Evolutionary conservation across 2,888 invertebrate species (phyloP).

Genomic region (Ametastegia equiseti): DNA sequence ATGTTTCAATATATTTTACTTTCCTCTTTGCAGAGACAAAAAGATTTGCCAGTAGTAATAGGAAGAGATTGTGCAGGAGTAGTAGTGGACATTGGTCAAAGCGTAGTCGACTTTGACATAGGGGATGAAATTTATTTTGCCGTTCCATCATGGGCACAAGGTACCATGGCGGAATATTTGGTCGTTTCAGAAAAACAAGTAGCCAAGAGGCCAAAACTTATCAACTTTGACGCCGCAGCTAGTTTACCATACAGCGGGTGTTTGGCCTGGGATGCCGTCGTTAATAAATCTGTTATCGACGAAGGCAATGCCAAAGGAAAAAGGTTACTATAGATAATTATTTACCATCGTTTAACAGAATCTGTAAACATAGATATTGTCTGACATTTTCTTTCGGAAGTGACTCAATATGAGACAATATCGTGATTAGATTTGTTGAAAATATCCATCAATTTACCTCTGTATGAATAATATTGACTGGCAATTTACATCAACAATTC

Average conservation of each 20-base stretch:
- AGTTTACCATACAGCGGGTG: constrained; percentile 81
- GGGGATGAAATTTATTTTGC: constrained; percentile 82
- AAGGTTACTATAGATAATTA: constrained; percentile 72
- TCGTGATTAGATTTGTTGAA: too few relatives aligned
- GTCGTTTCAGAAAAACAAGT: constrained; percentile 78
- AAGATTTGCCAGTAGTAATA: constrained; percentile 78
- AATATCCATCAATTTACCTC: too few relatives aligned
- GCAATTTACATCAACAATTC: too few relatives aligned
- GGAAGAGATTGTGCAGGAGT: constrained; percentile 82
- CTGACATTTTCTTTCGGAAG: background rate
- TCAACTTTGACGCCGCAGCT: constrained; percentile 80
- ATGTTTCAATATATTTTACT: background rate
- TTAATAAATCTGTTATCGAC: constrained; percentile 75
- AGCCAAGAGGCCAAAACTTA: constrained; percentile 78
- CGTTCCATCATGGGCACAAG: constrained; percentile 79
- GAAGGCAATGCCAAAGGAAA: constrained; percentile 77
- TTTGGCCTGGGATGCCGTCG: constrained; percentile 78
- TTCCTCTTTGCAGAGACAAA: constrained; percentile 69
- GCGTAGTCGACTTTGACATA: constrained; percentile 79
- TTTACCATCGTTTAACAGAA: background rate
- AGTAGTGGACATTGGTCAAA: constrained; percentile 80
- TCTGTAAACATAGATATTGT: background rate
- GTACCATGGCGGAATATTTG: constrained; percentile 79
- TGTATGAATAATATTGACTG: too few relatives aligned
- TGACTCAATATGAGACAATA: too few relatives aligned